These are phyloP conservation scores for Hyppa rectilinea DNA, from an alignment of 2,888 invertebrate species.

Conservation along the genomic window DNA sequence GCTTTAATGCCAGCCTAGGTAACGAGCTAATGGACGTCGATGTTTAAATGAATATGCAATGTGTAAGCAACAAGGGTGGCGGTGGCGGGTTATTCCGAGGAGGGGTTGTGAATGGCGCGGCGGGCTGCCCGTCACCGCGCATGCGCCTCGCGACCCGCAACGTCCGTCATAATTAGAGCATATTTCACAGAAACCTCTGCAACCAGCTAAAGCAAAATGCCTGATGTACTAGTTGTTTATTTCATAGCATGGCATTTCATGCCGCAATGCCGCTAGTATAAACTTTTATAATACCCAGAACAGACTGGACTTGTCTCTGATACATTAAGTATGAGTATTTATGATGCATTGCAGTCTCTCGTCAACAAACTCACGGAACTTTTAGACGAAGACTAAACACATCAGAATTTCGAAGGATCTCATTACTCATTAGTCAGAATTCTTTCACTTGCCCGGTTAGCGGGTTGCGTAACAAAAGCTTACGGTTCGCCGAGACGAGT, in stretches of 20 bases:
- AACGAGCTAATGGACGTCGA: slow-evolving; percentile 68
- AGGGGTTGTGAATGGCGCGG: slow-evolving; percentile 75
- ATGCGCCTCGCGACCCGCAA: slow-evolving; percentile 67
- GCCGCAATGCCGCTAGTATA: slow-evolving; percentile 68
- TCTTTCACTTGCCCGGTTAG: slow-evolving; percentile 41
- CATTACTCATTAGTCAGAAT: slow-evolving; percentile 46
- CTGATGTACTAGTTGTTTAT: slow-evolving; percentile 68
- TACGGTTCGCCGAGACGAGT: slow-evolving; percentile 66
- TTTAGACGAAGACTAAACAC: slow-evolving; percentile 35
- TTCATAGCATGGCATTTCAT: slow-evolving; percentile 69
- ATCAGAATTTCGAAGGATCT: slow-evolving; percentile 34
- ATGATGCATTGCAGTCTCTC: slow-evolving; percentile 47
- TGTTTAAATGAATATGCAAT: slow-evolving; percentile 77
- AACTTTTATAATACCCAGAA: slow-evolving; percentile 53
- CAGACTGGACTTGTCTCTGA: slow-evolving; percentile 33
- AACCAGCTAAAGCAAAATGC: slow-evolving; percentile 62
- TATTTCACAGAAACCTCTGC: slow-evolving; percentile 73
- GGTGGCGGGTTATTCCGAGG: slow-evolving; percentile 59
- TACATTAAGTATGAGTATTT: slow-evolving; percentile 49
- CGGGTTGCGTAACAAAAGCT: slow-evolving; percentile 68
- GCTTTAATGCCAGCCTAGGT: slow-evolving; percentile 51
- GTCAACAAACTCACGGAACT: slow-evolving; percentile 29
- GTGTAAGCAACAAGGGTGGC: slow-evolving; percentile 67
- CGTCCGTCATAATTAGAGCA: slow-evolving; percentile 75
- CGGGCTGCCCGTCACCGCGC: slow-evolving; percentile 65